phyloP scores from a whole-genome alignment of 2,888 invertebrate species.

The Scrobipalpa costella region DNA sequence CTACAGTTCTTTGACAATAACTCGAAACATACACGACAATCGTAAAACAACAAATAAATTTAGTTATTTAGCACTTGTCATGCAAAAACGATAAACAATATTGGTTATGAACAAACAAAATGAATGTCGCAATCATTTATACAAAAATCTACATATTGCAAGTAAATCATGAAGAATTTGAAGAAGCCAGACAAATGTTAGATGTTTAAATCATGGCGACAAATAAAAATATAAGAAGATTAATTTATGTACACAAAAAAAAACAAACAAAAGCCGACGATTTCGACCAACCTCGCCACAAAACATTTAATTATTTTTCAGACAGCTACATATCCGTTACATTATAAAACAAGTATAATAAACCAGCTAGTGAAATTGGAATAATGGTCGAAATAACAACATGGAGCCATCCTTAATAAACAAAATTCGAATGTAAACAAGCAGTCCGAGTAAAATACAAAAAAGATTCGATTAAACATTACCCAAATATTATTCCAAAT shows the following conservation, averaged over 20 bases:
- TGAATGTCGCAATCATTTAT: conserved; percentile 42
- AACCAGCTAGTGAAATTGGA: not conserved
- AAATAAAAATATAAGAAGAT: conserved; percentile 29
- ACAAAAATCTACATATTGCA: conserved; percentile 17
- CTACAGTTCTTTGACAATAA: not conserved
- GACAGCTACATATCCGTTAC: conserved; percentile 18
- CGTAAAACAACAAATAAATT: conserved; percentile 34
- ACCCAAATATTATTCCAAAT: conserved; percentile 13
- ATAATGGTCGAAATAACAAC: conserved; percentile 1
- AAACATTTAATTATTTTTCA: conserved; percentile 22
- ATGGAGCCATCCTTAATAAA: conserved; percentile 31
- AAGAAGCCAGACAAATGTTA: not conserved
- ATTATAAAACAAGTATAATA: conserved; percentile 11
- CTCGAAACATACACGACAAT: conserved; percentile 21
- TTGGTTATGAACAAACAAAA: conserved; percentile 45
- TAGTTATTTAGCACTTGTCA: conserved; percentile 51
- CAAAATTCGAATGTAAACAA: conserved; percentile 31
- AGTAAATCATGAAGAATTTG: not conserved
- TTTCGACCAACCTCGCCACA: conserved; percentile 8
- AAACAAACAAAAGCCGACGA: conserved; percentile 33
- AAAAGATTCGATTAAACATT: conserved; percentile 24
- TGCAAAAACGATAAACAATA: conserved; percentile 52
- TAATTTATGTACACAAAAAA: conserved; percentile 37
- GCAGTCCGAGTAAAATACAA: conserved; percentile 28
- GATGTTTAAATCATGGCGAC: conserved; percentile 35